These are phyloP conservation scores for Drosophila lacertosa DNA, from an alignment of 1,140 invertebrate genomes.

Conservation along the genomic window DNA sequence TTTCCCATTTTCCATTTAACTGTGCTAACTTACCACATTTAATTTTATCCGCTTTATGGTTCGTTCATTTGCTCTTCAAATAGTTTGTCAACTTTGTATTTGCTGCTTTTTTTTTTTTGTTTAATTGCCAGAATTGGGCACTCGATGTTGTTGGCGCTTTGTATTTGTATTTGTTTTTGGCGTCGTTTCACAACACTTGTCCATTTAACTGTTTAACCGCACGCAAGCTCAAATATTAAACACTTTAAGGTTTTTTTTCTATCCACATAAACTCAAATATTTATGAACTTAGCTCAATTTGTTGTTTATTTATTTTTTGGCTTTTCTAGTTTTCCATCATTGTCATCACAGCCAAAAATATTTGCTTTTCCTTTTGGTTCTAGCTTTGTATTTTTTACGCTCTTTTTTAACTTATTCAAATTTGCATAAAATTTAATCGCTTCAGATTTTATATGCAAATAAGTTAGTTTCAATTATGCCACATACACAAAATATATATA, in stretches of 20 bases:
- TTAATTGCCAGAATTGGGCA: conserved; percentile 25
- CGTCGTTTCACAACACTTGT: conserved; percentile 16
- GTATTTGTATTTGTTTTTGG: conserved; percentile 22
- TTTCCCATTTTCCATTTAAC: neutral
- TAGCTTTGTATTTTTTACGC: neutral
- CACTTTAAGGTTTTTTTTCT: neutral
- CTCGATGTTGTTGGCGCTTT: conserved; percentile 21
- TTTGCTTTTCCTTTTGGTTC: neutral
- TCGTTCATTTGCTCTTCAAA: conserved; percentile 20
- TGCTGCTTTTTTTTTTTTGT: neutral
- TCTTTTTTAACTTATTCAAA: neutral
- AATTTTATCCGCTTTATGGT: conserved; percentile 3
- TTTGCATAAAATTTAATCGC: neutral
- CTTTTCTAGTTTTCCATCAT: neutral
- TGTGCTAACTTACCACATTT: conserved; percentile 39
- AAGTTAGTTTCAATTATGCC: conserved; percentile 1
- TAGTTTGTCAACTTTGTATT: neutral
- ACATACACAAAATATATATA: neutral
- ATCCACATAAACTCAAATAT: too few relatives aligned
- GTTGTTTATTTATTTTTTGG: neutral
- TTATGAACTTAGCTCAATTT: neutral
- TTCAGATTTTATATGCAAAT: conserved; percentile 16
- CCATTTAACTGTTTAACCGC: conserved; percentile 9
- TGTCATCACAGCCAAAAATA: neutral
- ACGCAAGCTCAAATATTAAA: neutral